Evolutionary conservation across 2,888 invertebrate species (phyloP).

Genomic region (Bombyx huttoni): DNA sequence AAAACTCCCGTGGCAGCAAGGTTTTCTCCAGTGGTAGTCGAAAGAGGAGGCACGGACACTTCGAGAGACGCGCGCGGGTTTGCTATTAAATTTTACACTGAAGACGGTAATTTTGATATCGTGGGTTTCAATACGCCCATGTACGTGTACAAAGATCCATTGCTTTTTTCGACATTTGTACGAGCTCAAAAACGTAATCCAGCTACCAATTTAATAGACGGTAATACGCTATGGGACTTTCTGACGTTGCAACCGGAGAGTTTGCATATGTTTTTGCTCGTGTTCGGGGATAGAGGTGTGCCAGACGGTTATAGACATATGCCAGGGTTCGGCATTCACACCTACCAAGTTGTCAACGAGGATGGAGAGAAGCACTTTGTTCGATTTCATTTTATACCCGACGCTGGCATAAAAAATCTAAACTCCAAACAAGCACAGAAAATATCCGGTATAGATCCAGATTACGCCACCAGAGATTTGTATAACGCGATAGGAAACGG

Average conservation of each 20-base stretch:
- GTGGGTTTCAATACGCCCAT: constrained; percentile 92
- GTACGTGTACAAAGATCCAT: constrained; percentile 89
- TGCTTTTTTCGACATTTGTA: constrained; percentile 90
- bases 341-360: constrained; percentile 86
- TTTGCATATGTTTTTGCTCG: constrained; percentile 84
- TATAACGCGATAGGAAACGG: constrained; percentile 85
- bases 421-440: constrained; percentile 74
- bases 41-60: constrained; percentile 88
- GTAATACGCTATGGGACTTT: constrained; percentile 95
- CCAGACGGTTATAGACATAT: constrained; percentile 91
- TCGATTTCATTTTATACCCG: constrained; percentile 90
- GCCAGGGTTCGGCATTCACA: constrained; percentile 94
- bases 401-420: constrained; percentile 87
- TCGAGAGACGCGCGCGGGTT: constrained; percentile 90
- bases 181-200: constrained; percentile 95
- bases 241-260: constrained; percentile 86
- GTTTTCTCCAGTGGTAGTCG: constrained; percentile 86
- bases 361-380: constrained; percentile 79
- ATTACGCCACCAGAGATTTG: constrained; percentile 87
- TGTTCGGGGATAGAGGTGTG: constrained; percentile 90
- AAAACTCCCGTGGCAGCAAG: constrained; percentile 82
- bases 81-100: constrained; percentile 91
- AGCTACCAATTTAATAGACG: constrained; percentile 84
- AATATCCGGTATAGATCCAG: constrained; percentile 83
- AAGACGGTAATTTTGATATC: constrained; percentile 91